Conservation (phyloP, 2,888 invertebrate species). For the Microctonus brassicae region DNA sequence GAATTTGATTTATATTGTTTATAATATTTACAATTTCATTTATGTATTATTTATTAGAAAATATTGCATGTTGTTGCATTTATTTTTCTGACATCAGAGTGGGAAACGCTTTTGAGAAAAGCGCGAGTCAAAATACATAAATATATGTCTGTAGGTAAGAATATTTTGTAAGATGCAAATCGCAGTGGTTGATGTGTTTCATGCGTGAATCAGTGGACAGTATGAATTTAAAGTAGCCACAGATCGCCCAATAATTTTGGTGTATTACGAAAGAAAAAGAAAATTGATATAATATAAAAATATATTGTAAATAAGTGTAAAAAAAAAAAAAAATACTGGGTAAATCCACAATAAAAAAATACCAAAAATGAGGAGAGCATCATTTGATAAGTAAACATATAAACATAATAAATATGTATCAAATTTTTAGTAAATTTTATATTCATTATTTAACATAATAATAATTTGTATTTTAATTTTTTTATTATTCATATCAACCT, state of each 20-base stretch:
- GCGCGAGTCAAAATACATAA: constrained; percentile 35
- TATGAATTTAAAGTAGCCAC: constrained; percentile 35
- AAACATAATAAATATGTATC: constrained; percentile 11
- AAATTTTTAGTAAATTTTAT: background rate
- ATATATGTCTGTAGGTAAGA: constrained; percentile 44
- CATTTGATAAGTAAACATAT: constrained; percentile 60
- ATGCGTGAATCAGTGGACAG: constrained; percentile 34
- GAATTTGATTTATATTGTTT: no score
- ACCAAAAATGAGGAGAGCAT: constrained; percentile 58
- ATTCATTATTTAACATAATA: background rate
- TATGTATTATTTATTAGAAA: no score
- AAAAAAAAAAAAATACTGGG: background rate
- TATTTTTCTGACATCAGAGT: no score
- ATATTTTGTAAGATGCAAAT: constrained; percentile 61
- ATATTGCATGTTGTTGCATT: no score
- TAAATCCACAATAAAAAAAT: background rate
- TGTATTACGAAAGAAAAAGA: constrained; percentile 39
- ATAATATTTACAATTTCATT: no score
- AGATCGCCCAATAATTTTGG: constrained; percentile 25
- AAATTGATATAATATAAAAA: constrained; percentile 11
- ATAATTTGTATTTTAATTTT: background rate
- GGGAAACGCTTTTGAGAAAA: constrained; percentile 22
- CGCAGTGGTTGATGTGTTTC: constrained; percentile 44
- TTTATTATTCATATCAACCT: background rate
- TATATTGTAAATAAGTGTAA: background rate